A percentile compares a stretch with the other conserved stretches of the same genome.
These are phyloP conservation scores for Drosophila lacteicornis DNA, from an alignment of 1,140 invertebrate species.

Conservation along the genomic window DNA sequence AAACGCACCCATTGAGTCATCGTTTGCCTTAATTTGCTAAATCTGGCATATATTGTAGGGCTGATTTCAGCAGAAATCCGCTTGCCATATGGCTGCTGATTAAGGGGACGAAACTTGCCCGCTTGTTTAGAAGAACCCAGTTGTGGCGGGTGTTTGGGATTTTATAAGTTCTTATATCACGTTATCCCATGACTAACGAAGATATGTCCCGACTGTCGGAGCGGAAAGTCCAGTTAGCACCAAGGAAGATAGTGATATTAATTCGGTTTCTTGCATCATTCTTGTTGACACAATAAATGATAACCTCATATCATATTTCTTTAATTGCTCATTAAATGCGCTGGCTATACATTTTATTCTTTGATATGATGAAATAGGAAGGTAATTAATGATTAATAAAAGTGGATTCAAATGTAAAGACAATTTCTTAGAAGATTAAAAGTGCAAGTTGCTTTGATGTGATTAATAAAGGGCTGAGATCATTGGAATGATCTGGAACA, in stretches of 20 bases:
- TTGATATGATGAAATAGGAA: not conserved
- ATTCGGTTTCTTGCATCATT: not conserved
- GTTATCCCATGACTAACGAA: conserved; percentile 20
- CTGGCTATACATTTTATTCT: not conserved
- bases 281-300: conserved; percentile 3
- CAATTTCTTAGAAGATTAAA: not conserved
- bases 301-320: not conserved
- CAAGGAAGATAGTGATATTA: conserved; percentile 1
- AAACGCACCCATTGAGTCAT: conserved; percentile 34
- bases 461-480: not conserved
- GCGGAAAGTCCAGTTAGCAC: not conserved
- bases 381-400: not conserved
- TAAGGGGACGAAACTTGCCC: not conserved
- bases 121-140: conserved; percentile 3
- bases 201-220: not conserved
- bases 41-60: conserved; percentile 12
- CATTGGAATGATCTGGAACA: not conserved
- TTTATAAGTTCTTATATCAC: not conserved
- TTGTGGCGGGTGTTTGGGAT: not conserved
- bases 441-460: not conserved
- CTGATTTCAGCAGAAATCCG: conserved; percentile 6
- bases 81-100: not conserved
- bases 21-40: not conserved
- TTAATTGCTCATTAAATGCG: conserved; percentile 3
- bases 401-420: not conserved